Evolutionary conservation across 1,140 invertebrate genomes (phyloP), one percentile per base, ranked within the genome.

Genomic region (Drusus annulatus): DNA sequence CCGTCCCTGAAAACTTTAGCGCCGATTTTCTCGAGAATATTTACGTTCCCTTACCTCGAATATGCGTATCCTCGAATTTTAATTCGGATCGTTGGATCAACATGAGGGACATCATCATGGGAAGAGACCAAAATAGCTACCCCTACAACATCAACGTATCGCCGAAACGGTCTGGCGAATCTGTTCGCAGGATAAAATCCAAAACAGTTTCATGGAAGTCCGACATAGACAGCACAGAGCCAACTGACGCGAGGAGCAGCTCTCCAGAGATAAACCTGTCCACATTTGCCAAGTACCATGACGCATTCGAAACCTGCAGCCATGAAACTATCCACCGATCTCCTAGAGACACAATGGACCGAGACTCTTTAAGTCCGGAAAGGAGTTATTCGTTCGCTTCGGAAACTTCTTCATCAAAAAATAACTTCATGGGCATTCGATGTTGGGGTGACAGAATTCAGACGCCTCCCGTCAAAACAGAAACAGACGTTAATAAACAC

Each of bases 91-190:
- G 71, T 31, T 82, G 81, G 81, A 78, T 74, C 6, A 63, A 68
- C 5, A 83, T 83, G 82, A 83, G 63, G 45, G 79, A 81, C 62
- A 19, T 83, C 15, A 83, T 83, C 6, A 76, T 83, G 74, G 82
- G 82, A 10, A 56, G 78, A 71, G 81, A 83, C 36, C 71, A 81
- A 52, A 77, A 83, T 50, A 50, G 69, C 6, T 83, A 79, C 63
- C 82, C 82, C 1, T 83, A 81, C 23, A 83, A 83, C 58, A 62
- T 83, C 13, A 81, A 83, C 77, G 2, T 69, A 23, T 83, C 82
- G 5, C 82, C 82, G 1, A 81, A 69, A 54, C 79, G 54, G 52
- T 36, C 73, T 28, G 13, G 25, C 58, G 8, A 52, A 31, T 52
- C 31, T 36, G 21, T 25, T 56, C 23, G 52, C 21, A 74, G 62